Percentiles rank a stretch among this genome's conserved stretches.
Evolutionary conservation across 2,797 vertebrate genomes (phyloP).

Genomic region (Cygnus olor): DNA sequence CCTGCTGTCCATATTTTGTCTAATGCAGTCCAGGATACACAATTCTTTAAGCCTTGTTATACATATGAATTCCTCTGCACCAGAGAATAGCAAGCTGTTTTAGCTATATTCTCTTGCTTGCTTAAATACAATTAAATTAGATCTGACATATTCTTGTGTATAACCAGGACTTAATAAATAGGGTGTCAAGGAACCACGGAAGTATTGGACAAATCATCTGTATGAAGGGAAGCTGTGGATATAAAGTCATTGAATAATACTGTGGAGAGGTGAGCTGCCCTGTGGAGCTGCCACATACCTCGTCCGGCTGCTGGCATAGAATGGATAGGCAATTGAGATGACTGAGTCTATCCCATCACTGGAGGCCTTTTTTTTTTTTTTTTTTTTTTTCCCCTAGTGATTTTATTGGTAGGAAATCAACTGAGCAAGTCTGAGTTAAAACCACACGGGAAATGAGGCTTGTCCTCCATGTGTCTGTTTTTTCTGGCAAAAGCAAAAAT

Average conservation of each 20-base stretch:
- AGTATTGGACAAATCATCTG: rapidly evolving
- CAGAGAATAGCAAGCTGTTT: not conserved
- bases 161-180: not conserved
- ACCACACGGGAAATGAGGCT: rapidly evolving
- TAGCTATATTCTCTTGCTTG: not conserved
- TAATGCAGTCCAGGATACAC: not conserved
- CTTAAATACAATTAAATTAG: not conserved
- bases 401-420: not conserved
- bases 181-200: not conserved
- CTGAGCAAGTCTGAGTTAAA: not conserved
- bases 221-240: not conserved
- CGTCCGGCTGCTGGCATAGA: rapidly evolving
- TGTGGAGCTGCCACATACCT: rapidly evolving
- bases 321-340: not conserved
- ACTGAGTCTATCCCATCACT: not conserved
- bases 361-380: not conserved
- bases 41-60: not conserved
- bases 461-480: rapidly evolving
- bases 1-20: not conserved
- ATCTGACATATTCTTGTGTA: not conserved
- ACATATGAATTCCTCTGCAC: not conserved
- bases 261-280: not conserved
- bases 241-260: not conserved
- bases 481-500: not conserved
- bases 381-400: not conserved